A percentile compares a stretch with the other conserved stretches of the same genome.
Conservation (phyloP, 2,888 invertebrate species). For the Quadroppia sp. region DNA sequence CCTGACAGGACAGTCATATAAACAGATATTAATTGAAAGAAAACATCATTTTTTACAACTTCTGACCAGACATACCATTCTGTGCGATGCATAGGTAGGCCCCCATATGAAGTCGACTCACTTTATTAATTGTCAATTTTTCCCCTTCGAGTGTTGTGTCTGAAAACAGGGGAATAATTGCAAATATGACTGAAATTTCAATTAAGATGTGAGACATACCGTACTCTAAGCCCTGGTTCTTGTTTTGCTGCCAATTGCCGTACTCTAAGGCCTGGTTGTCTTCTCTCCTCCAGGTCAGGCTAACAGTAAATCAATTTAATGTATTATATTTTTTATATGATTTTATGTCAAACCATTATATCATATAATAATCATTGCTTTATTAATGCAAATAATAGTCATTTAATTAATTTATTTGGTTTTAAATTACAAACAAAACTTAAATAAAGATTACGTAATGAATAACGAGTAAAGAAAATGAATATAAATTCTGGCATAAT, state of each 20-base stretch:
- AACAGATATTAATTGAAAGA: constrained; percentile 24
- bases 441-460: too few species aligned
- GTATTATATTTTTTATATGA: too few species aligned
- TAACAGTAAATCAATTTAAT: too few species aligned
- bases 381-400: too few species aligned
- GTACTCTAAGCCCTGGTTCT: constrained; percentile 44
- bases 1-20: constrained; percentile 39
- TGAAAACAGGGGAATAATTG: constrained; percentile 13
- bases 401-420: too few species aligned
- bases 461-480: too few species aligned
- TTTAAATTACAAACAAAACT: too few species aligned
- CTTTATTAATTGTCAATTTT: constrained; percentile 47
- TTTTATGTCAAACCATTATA: too few species aligned
- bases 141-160: constrained; percentile 47
- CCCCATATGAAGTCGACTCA: constrained; percentile 48
- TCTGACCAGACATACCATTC: constrained; percentile 42
- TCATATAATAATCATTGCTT: too few species aligned
- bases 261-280: constrained; percentile 80
- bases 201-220: constrained; percentile 36
- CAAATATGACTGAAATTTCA: not conserved
- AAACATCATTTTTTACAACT: not conserved
- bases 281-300: constrained; percentile 88
- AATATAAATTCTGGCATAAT: too few species aligned
- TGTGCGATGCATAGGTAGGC: constrained; percentile 49
- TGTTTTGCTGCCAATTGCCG: constrained; percentile 65